Base-by-base conservation (phyloP, 2,888 invertebrate species). In the Mythimna lalbum region DNA sequence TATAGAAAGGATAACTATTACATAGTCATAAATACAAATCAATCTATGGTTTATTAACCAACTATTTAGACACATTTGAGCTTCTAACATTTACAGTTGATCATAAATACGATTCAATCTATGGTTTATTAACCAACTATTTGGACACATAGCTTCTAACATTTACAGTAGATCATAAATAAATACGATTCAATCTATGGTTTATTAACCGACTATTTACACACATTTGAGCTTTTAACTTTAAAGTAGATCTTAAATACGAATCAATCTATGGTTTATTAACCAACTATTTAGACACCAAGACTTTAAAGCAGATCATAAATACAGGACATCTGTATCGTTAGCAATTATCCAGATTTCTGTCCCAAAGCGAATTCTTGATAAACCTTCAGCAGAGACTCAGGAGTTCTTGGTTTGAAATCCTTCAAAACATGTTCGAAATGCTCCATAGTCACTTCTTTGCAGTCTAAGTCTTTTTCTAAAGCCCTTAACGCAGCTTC, bases 401-500 rank as follows among this genome's bases (percentile, higher is more conserved):
- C 83, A 1, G 98, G 97, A 4, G 98, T 99, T 86, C 98, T 96
- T 0, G 99, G 98, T 53, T 96, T 97, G 1, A 99, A 97, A 66
- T 97, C 94, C 60, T 96, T 92, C 5, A 99, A 92, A 0, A 98
- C 98, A 82, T 96, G 91, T 70, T 97, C 95, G 91, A 99, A 99
- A 94, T 99, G 98, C 52, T 94, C 92, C 94, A 96, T 96, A 4
- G 94, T 93, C 0, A 99, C 97, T 69, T 90, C 89, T 17, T 93
- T 86, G 39, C 97, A 97, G 10, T 97, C 94, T 1, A 98, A 94
- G 90, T 97, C 97, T 83, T 97, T 97, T 89, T 98, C 98, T 60
- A 99, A 92, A 1, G 99, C 98, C 88, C 97, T 97, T 90, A 99
- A 95, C 0, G 98, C 99, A 10, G 99, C 99, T 93, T 99, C 99